phyloP scores from a whole-genome alignment of 1,140 invertebrate genomes.

The Antheraea pernyi region DNA sequence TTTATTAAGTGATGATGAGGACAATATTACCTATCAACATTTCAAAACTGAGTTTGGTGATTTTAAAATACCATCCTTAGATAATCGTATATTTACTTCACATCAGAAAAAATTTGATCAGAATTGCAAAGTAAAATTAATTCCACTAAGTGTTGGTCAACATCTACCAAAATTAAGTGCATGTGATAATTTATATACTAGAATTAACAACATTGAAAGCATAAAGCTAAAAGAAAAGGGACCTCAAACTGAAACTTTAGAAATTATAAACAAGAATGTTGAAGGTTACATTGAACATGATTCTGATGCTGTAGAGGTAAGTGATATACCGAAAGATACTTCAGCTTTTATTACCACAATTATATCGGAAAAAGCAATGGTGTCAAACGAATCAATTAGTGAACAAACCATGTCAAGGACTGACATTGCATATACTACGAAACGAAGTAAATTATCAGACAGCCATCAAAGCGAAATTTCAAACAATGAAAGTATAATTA shows the following conservation, averaged over 20 bases:
- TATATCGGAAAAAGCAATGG: background rate
- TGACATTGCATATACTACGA: background rate
- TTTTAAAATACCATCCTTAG: slow-evolving; percentile 32
- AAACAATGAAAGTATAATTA: background rate
- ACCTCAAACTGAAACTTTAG: background rate
- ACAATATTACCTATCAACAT: slow-evolving; percentile 26
- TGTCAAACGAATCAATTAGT: background rate
- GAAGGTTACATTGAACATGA: background rate
- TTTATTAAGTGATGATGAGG: slow-evolving; percentile 66
- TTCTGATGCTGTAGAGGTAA: background rate
- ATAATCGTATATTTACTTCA: slow-evolving; percentile 32
- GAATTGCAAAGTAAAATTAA: slow-evolving; percentile 43
- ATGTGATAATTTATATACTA: background rate
- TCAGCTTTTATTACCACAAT: background rate
- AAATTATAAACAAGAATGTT: background rate
- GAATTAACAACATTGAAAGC: background rate
- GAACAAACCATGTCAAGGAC: background rate
- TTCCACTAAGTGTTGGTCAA: background rate
- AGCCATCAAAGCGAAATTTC: background rate
- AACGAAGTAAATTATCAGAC: background rate
- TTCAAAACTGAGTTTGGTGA: slow-evolving; percentile 56
- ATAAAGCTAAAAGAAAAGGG: background rate
- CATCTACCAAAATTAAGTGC: background rate
- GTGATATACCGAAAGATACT: background rate
- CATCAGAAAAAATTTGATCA: slow-evolving; percentile 53